Percentiles rank a stretch among this genome's conserved stretches.
Evolutionary conservation across 2,888 invertebrate species (phyloP).

Genomic region (Catocala sponsa): DNA sequence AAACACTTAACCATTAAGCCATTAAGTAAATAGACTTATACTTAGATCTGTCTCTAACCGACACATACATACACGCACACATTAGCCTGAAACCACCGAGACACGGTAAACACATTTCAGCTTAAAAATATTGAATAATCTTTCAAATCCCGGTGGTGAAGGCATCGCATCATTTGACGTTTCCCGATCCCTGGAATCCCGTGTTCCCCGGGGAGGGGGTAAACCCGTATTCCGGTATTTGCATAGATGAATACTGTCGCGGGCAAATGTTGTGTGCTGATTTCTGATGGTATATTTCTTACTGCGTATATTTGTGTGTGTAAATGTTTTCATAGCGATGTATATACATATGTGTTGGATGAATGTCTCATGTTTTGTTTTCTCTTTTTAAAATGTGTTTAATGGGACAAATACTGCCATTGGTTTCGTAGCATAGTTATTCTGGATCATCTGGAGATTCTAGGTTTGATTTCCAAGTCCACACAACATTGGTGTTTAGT

Average conservation of each 20-base stretch:
- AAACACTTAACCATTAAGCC: no score
- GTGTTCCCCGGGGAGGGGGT: constrained; percentile 41
- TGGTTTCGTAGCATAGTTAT: no score
- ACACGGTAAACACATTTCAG: constrained; percentile 33
- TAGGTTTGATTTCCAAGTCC: no score
- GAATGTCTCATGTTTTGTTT: no score
- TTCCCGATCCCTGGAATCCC: constrained; percentile 32
- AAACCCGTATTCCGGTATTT: constrained; percentile 51
- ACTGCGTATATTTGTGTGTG: constrained; percentile 14
- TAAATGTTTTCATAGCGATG: constrained; percentile 12
- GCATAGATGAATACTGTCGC: constrained; percentile 63
- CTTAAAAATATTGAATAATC: constrained; percentile 54
- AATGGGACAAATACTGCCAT: no score
- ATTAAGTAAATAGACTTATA: no score
- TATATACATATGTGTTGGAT: no score
- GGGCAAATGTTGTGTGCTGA: constrained; percentile 42
- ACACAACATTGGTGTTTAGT: no score
- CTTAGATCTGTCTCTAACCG: no score
- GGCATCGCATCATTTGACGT: constrained; percentile 52
- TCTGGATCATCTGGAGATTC: no score
- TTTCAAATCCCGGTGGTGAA: constrained; percentile 35
- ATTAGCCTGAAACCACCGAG: background rate
- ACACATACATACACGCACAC: constrained; percentile 6
- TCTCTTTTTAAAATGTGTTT: no score
- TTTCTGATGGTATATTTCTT: constrained; percentile 52